Percentiles rank a stretch among this genome's conserved stretches.
These are phyloP conservation scores for Stenotaenia linearis DNA, from an alignment of 2,888 invertebrate species.

Conservation along the genomic window DNA sequence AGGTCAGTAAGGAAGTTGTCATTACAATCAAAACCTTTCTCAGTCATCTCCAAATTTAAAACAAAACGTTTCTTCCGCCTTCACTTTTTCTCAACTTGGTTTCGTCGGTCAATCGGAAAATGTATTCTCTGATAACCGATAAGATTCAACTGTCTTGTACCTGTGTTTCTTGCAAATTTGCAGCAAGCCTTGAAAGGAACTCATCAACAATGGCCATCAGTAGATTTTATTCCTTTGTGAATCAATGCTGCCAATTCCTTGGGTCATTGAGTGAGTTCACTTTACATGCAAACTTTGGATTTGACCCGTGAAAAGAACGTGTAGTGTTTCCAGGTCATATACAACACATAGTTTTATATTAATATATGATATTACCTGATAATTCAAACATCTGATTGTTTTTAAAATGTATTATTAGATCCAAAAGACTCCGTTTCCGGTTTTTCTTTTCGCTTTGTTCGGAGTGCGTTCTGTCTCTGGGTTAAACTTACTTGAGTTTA, in stretches of 20 bases:
- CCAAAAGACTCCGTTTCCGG: too few species aligned
- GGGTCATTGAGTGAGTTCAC: neutral
- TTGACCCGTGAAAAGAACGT: neutral
- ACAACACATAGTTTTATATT: neutral
- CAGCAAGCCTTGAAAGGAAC: too few species aligned
- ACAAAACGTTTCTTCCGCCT: neutral
- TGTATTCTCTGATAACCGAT: neutral
- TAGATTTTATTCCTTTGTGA: neutral
- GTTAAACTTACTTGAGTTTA: too few species aligned
- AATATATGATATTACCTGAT: neutral
- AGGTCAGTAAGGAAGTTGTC: slow-evolving; percentile 17
- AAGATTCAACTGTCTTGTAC: neutral
- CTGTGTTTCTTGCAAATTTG: neutral
- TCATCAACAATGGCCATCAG: neutral
- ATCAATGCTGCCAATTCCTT: neutral
- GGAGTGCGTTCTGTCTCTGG: too few species aligned
- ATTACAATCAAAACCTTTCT: neutral
- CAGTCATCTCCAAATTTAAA: neutral
- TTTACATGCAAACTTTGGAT: neutral
- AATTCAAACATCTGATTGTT: too few species aligned
- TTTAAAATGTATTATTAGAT: too few species aligned
- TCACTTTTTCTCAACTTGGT: neutral
- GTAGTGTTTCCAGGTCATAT: neutral
- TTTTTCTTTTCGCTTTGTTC: too few species aligned
- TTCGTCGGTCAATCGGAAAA: neutral